Evolutionary conservation across 2,888 invertebrate genomes (phyloP), one percentile per base, ranked within the genome.

Genomic region (Melanostoma mellinum): DNA sequence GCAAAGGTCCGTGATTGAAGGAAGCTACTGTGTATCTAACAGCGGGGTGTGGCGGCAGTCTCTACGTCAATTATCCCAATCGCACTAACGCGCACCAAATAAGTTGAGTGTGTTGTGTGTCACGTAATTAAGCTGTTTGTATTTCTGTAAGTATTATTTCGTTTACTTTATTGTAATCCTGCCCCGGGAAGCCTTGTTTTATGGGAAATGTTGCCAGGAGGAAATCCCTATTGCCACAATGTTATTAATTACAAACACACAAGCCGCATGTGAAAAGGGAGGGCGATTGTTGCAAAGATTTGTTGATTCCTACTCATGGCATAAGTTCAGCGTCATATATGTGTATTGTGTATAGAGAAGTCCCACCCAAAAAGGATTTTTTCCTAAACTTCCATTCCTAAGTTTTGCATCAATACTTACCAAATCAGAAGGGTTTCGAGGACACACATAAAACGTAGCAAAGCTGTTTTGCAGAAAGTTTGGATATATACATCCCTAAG

Each of bases 171-270:
- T 63, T 73, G 55, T 72, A 71, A 68, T 72, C 10, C 61, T 6
- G 56, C 63, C 72, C 68, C 42, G 32, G 72, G 68, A 68, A 44
- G 73, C 30, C 67, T 32, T 46, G 30, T 63, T 56, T 38, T 38
- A 46, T 53, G 50, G 61, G 68, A 77, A 77, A 60, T 60, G 67
- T 67, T 72, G 42, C 53, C 61, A 6, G 46, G 38, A 38, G 58
- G 30, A 73, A 73, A 69, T 77, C 82, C 82, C 44, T 52, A 56
- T 46, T 68, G 52, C 55, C 63, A 77, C 68, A 73, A 72, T 82
- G 73, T 73, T 68, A 68, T 77, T 77, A 82, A 77, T 77, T 63
- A 77, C 68, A 73, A 77, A 82, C 73, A 82, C 73, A 77, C 77
- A 77, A 63, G 63, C 77, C 63, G 76, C 72, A 32, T 42, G 40